Base-by-base conservation (phyloP, 1,140 invertebrate species). In the Pseudachorutes palmiensis region DNA sequence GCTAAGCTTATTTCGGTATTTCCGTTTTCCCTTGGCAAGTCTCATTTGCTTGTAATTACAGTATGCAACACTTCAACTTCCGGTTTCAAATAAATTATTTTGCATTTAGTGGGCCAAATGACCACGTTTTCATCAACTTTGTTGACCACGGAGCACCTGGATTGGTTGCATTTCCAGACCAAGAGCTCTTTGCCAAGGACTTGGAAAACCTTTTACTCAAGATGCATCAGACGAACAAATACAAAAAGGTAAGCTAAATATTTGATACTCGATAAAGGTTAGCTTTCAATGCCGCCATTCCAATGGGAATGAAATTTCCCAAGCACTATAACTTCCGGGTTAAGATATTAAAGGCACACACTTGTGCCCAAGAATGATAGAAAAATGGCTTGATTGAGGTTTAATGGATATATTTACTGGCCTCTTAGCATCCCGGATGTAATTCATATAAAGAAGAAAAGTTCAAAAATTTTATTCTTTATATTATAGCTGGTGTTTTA, bases 91-190 rank as follows among this genome's bases (percentile, higher is more conserved):
- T 49, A 41, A 57, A 51, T 65, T 32, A 3, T 36, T 16, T 67
- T 59, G 31, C 77, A 33, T n/a, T n/a, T 70, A 85, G 83, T 78
- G 82, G 80, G 26, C 79, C 82, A 26, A 79, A 84, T 72, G 83
- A 86, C 74, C 78, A 84, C 70, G 75, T 87, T 32, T 87, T 87
- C 78, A 80, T 87, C 2, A 84, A 85, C 74, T 86, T 86, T 79
- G 81, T 82, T 62, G 86, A 87, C 75, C 86, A 87, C 76, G 86
- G 86, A 45, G 83, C 80, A 24, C 79, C 81, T 24, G 83, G 84
- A 28, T 62, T 86, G 33, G 75, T 87, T 36, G 81, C 78, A 36
- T 87, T 87, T 75, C 84, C 84, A 2, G 55, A 71, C 30, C 74
- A 77, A 28, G 78, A 76, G 60, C 68, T 77, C 5, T 62, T 73